A percentile compares a stretch with the other conserved stretches of the same genome.
Conservation (phyloP, 2,888 invertebrate genomes). For the Drosophila phalerata region DNA sequence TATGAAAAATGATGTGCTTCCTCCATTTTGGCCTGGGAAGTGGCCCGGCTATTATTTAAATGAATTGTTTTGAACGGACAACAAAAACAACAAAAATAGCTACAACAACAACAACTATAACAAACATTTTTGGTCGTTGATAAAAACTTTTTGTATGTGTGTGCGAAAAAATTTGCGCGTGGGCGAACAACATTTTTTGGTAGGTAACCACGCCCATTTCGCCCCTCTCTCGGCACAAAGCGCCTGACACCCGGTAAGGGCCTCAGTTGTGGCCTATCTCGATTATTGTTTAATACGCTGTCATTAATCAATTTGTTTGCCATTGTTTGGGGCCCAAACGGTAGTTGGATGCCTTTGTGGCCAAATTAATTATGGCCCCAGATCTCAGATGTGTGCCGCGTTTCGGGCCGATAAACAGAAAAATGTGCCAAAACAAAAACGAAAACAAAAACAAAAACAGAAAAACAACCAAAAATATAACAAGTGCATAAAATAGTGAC, state of each 20-base stretch:
- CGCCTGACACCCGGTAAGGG: conserved; percentile 39
- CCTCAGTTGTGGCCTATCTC: conserved; percentile 68
- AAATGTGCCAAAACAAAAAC: conserved; percentile 30
- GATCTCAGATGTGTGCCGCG: conserved; percentile 49
- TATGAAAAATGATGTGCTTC: conserved; percentile 79
- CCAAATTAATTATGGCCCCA: conserved; percentile 75
- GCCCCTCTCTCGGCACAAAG: conserved; percentile 2
- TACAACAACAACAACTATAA: conserved; percentile 35
- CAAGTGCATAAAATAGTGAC: conserved; percentile 69
- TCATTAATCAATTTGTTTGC: conserved; percentile 79
- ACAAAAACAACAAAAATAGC: conserved; percentile 36
- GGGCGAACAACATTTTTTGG: conserved; percentile 53
- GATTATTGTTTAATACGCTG: conserved; percentile 80
- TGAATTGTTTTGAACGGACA: conserved; percentile 75
- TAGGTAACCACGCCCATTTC: conserved; percentile 20
- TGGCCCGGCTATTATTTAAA: conserved; percentile 77
- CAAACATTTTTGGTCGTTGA: conserved; percentile 48
- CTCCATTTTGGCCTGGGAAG: conserved; percentile 53
- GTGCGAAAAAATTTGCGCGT: conserved; percentile 57
- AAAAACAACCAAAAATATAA: conserved; percentile 30
- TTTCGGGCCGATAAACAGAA: conserved; percentile 63
- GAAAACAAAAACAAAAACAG: conserved; percentile 1
- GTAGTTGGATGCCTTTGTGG: conserved; percentile 62
- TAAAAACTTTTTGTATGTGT: conserved; percentile 52
- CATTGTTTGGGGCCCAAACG: conserved; percentile 68